Evolutionary conservation across 2,113 vertebrate species (phyloP), one percentile per base, ranked within the genome.

Genomic region (Podilymbus podiceps): DNA sequence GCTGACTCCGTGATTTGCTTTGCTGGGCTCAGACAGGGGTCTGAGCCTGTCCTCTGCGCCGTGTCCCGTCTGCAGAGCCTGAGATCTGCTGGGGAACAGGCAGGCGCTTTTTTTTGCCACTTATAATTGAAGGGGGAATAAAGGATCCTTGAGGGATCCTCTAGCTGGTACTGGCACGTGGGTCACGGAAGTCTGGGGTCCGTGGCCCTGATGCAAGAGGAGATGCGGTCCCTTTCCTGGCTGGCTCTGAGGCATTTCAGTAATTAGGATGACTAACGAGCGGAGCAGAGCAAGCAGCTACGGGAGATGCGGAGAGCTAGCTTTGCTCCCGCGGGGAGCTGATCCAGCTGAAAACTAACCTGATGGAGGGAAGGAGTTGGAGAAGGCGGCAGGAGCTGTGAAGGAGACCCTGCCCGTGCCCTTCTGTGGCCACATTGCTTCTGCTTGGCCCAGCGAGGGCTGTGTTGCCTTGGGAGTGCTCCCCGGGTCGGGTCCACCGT

Each of bases 171-270:
- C 18, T 68, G 75, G 59, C 79, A 76, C 40, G 5, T 21, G 3
- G 1, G 38, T 38, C 56, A 81, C 38, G 23, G 60, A 56, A 55
- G 20, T 74, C 42, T 42, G 53, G 56, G 22, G 25, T 74, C 27
- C 0, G 0, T 8, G 15, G 27, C 50, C 33, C 13, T 0, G 0
- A 7, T 7, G 15, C 8, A 27, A 53, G 68, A 84, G 49, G 71
- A 85, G 56, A 18, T 27, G 14, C 0, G 5, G 55, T 49, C 58
- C 25, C 50, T 76, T 56, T 77, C 40, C 35, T 74, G 38, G 21
- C 28, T 6, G 21, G 15, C 50, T 23, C 67, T 50, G 91, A 95
- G 60, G 52, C 47, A 14, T n/a, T 59, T 89, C 47, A 33, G 27
- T 93, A 75, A 82, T 89, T 64, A 75, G 66, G 62, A 30, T 91